Percentiles rank a stretch among this genome's conserved stretches.
phyloP scores from a whole-genome alignment of 2,797 vertebrate genomes.

The Spondyliosoma cantharus region DNA sequence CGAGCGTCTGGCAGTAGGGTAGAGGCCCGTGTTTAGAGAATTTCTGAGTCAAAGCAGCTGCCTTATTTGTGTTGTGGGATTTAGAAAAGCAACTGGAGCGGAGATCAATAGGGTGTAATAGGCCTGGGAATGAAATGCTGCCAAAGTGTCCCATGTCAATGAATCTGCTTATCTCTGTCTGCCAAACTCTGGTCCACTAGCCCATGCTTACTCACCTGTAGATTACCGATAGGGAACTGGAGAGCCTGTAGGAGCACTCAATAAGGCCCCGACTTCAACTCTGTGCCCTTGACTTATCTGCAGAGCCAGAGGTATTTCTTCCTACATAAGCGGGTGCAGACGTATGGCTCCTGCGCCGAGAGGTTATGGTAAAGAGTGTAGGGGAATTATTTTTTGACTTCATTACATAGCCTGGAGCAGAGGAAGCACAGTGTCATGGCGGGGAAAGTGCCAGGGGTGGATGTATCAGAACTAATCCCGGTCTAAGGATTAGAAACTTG shows the following conservation, averaged over 20 bases:
- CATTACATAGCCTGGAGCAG: slow-evolving; percentile 38
- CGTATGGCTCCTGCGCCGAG: slow-evolving; percentile 14
- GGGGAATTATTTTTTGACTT: slow-evolving; percentile 43
- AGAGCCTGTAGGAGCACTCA: slow-evolving; percentile 59
- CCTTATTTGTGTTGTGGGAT: slow-evolving; percentile 77
- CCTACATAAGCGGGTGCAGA: slow-evolving; percentile 24
- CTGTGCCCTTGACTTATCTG: slow-evolving; percentile 67
- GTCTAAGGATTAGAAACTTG: slow-evolving; percentile 34
- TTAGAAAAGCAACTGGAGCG: slow-evolving; percentile 74
- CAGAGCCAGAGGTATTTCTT: slow-evolving; percentile 51
- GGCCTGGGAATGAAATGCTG: slow-evolving; percentile 82
- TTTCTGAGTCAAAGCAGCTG: slow-evolving; percentile 74
- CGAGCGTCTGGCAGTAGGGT: slow-evolving; percentile 40
- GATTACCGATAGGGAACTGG: slow-evolving; percentile 76
- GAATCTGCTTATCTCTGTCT: slow-evolving; percentile 84
- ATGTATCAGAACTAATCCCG: slow-evolving; percentile 47
- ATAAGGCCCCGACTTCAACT: slow-evolving; percentile 61
- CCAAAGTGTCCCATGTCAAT: slow-evolving; percentile 81
- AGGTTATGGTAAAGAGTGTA: slow-evolving; percentile 49
- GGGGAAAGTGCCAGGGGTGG: slow-evolving; percentile 28
- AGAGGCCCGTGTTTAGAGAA: slow-evolving; percentile 42
- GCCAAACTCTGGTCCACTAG: slow-evolving; percentile 71
- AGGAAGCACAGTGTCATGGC: slow-evolving; percentile 15
- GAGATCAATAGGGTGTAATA: slow-evolving; percentile 85
- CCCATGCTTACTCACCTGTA: slow-evolving; percentile 77